Base-by-base conservation (phyloP, 2,888 invertebrate species). In the Bimastos eiseni region DNA sequence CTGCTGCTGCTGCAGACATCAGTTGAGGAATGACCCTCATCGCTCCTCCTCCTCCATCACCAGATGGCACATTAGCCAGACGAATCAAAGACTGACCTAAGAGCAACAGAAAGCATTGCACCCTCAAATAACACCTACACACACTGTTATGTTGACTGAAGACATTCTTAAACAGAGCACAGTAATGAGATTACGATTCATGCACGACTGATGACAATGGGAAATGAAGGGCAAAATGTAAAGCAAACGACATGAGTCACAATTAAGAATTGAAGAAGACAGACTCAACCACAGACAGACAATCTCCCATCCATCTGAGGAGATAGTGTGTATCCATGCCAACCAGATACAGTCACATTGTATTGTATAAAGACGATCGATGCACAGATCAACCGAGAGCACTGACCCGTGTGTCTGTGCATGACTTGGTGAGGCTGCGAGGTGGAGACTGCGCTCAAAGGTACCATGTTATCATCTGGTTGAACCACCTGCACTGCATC, bases 381-480 rank as follows among this genome's bases (percentile, higher is more conserved):
- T n/a, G n/a, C n/a, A n/a, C n/a, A n/a, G n/a, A n/a, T n/a, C n/a
- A n/a, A n/a, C n/a, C n/a, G n/a, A n/a, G n/a, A n/a, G 1, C 24
- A 86, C 86, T 86, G 37, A 86, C 86, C 86, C 1, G 36, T 21
- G 11, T 34, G 86, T 86, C 86, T 86, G 21, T 86, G 86, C 86
- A 36, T 86, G n/a, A 86, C 86, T 36, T 86, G 86, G 86, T 86
- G 86, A 0, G 86, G 86, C 86, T 86, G 86, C 30, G 86, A 86
- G 0, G 49, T 89, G 2, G 89, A 89, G 37, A 90, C 89, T 92
- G 44, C 92, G 33, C 86, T 89, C 19, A 90, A 33, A 30, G 90
- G 88, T 0, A 88, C 49, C 88, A 90, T 88, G 88, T 88, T 90
- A 34, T 89, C 91, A 90, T 90, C 90, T 33, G 90, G 86, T 33